Evolutionary conservation across 2,113 vertebrate genomes (phyloP), one percentile per base, ranked within the genome.

Genomic region (Gadus chalcogrammus): DNA sequence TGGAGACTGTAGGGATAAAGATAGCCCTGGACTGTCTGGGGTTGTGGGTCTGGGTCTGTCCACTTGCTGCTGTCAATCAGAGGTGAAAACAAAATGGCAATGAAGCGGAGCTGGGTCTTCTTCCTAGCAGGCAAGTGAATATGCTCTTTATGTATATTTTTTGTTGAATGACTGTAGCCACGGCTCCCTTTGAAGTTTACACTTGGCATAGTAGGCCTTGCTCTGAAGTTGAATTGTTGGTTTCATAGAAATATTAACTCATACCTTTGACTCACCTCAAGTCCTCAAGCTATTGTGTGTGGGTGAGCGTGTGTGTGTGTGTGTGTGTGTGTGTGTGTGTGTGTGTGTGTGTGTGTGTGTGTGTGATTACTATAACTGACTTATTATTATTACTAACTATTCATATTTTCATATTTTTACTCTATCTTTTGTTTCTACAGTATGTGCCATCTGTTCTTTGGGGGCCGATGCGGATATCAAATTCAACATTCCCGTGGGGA

Each of bases 21-120:
- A 92, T 93, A 93, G 84, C 69, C 18, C 68, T 68, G 74, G 70
- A 76, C 55, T 72, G 68, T 71, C 59, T 72, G 58, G 42, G 20
- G 70, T 76, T 66, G 67, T 48, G 82, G 73, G 79, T 13, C 80
- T 67, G 68, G 42, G 77, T 81, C 75, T 74, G 71, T 83, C 84
- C 91, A 67, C 68, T 84, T 93, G 92, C 61, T 74, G 65, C 84
- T 87, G 92, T 93, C 92, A 92, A 82, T 93, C 92, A 92, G 59
- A 84, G 67, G 24, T 62, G 73, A 35, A 82, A 89, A 77, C 90
- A 93, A 92, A 82, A 93, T 93, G 92, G 92, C 90, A 82, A 87
- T 77, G 72, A 66, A 64, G 66, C 3, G 74, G 78, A 88, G 76
- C 82, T 88, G 88, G 85, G 11, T 85, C 76, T 72, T 90, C 79